Percentiles rank a stretch among this genome's conserved stretches.
These are phyloP conservation scores for Melipona bicolor DNA, from an alignment of 2,888 invertebrate genomes.

Conservation along the genomic window DNA sequence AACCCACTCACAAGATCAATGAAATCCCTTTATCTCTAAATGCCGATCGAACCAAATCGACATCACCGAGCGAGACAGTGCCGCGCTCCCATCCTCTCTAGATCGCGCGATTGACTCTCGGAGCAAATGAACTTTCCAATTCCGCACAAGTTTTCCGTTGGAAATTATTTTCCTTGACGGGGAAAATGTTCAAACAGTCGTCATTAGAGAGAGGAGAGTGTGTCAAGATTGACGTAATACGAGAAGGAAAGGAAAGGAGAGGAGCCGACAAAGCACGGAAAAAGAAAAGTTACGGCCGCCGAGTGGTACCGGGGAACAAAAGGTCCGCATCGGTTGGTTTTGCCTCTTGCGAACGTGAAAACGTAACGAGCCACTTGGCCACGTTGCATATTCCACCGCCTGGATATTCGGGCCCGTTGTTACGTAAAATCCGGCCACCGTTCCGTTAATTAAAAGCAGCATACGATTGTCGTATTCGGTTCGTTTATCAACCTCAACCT, in stretches of 20 bases:
- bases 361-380: conserved; percentile 74
- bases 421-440: conserved; percentile 57
- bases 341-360: conserved; percentile 62
- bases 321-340: conserved; percentile 59
- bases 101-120: no score
- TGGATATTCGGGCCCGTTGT: conserved; percentile 34
- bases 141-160: no score
- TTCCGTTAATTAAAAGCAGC: conserved; percentile 61
- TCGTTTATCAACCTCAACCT: conserved; percentile 25
- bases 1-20: conserved; percentile 58
- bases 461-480: conserved; percentile 44
- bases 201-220: conserved; percentile 13
- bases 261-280: conserved; percentile 39
- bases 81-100: no score
- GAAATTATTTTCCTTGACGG: not conserved
- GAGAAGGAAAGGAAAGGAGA: not conserved
- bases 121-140: no score
- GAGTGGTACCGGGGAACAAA: conserved; percentile 31
- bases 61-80: not conserved
- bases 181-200: not conserved
- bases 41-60: conserved; percentile 59
- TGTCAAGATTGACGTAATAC: conserved; percentile 39
- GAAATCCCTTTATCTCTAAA: conserved; percentile 62
- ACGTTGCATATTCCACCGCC: conserved; percentile 70
- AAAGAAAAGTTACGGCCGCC: conserved; percentile 39